Conservation (phyloP, 2,797 vertebrate species). For the Pempheris klunzingeri region DNA sequence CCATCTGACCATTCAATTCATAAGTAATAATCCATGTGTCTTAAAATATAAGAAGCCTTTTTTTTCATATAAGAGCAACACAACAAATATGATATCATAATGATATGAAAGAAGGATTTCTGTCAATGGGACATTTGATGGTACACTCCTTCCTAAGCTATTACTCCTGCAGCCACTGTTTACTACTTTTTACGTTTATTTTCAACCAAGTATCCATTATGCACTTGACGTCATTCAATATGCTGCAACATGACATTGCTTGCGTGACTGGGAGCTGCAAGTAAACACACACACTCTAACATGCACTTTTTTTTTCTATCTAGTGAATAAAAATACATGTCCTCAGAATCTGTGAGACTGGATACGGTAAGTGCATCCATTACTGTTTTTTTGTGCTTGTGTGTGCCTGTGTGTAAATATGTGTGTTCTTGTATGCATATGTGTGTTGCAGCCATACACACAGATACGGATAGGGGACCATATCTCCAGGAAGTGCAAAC, state of each 20-base stretch:
- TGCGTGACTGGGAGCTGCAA: constrained; percentile 14
- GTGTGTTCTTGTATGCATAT: not conserved
- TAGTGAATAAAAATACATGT: constrained; percentile 35
- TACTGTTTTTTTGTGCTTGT: constrained; percentile 6
- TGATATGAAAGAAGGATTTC: too few relatives aligned
- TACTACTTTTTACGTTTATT: not conserved
- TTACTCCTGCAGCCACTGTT: not conserved
- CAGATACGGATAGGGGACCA: not conserved
- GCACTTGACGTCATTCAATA: not conserved
- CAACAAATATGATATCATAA: too few relatives aligned
- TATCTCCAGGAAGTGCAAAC: constrained; percentile 15
- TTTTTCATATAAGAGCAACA: not conserved
- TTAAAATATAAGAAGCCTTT: not conserved
- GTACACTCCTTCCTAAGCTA: not conserved
- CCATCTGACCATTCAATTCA: not conserved
- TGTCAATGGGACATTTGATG: not conserved
- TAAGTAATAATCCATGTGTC: too few relatives aligned
- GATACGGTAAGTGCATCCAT: constrained; percentile 47
- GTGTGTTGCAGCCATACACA: not conserved
- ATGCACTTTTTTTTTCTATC: constrained; percentile 4
- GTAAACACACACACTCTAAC: not conserved
- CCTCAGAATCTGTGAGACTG: constrained; percentile 8
- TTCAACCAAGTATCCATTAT: not conserved
- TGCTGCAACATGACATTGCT: not conserved
- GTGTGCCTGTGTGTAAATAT: constrained; percentile 15